Base-by-base conservation (phyloP, 2,888 invertebrate genomes). In the Myopa testacea region DNA sequence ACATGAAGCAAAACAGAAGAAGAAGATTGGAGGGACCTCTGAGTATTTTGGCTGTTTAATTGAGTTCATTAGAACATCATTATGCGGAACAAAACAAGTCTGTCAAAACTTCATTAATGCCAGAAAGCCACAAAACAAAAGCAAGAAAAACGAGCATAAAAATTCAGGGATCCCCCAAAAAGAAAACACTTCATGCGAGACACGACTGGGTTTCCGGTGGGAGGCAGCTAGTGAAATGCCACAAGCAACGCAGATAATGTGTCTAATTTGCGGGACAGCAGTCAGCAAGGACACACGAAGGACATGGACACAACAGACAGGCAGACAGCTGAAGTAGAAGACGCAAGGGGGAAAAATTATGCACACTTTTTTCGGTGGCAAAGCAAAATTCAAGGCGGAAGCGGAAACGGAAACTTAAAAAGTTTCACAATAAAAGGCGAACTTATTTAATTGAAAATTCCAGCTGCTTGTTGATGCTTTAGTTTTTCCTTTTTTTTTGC, bases 391-490 rank as follows among this genome's bases (percentile, higher is more conserved):
- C 50, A 19, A 37, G n/a, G 26, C 63, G 58, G 19, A 19, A 72
- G 38, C 63, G 37, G 65, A 63, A 74, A 52, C 74, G 63, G 63
- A 74, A 34, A 65, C 34, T 63, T 63, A 45, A 74, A 65, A 74
- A 50, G 50, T 37, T 65, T 19, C 16, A 60, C 69, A 75, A 34
- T 69, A 45, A 68, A 69, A 69, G 19, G 60, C 40, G 45, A 58
- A 69, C 58, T 65, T 65, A 65, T 65, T 75, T 75, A 75, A 69
- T 75, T 75, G 68, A 69, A 75, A 75, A 75, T 75, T 75, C 75
- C 75, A 26, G 75, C 60, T 45, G 75, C 68, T 69, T 60, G 67
- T 40, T 45, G 19, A 50, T 50, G 50, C 1, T 26, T 26, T 26
- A 26, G 26, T 26, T 26, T 26, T 2, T 26, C 26, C 26, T 26